Base-by-base conservation (phyloP, 2,797 vertebrate species). In the Notoglanidium macrostoma region DNA sequence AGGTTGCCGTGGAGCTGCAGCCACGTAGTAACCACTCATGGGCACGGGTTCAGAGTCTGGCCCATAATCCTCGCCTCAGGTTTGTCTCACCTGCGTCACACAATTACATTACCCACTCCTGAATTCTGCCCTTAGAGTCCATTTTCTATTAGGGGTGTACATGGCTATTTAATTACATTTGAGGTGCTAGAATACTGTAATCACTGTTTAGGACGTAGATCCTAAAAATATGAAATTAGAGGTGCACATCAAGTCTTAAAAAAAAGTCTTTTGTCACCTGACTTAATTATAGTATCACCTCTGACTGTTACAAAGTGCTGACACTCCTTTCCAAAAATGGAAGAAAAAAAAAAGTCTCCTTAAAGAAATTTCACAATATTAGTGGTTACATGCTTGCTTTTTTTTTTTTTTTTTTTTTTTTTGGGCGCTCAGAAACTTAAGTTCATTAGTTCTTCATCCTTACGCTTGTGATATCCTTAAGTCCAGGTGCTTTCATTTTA, bases 1-100 rank as follows among this genome's bases (percentile, higher is more conserved):
- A 97, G 92, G 97, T 99, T 55, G 97, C 97, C 0, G 96, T 99
- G 85, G 98, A 99, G 92, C 94, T 99, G 76, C 98, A 98, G 46
- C 98, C 98, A 0, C 96, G 98, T 59, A 99, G 97, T 91, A 99
- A 99, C 90, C 96, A 97, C 0, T 98, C 98, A 0, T 99, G 98
- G 98, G 95, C 97, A 85, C 97, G 97, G 0, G 98, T 99, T 63
- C 98, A 99, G 95, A 98, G 97, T 91, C 95, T 99, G n/a, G 97
- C 98, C 73, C 98, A 99, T 94, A 99, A 99, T 91, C 98, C 98
- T 46, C 96, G 98, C 51, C 98, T 99, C 91, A 97, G 98, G 98
- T 99, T 92, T 92, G 17, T 63, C 9, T 65, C 29, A 14, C 10
- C 68, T 76, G 35, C 14, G 55, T 57, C 57, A 49, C 54, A 61